Percentiles rank a stretch among this genome's conserved stretches.
Conservation (phyloP, 2,113 vertebrate species). For the Sardina pilchardus region DNA sequence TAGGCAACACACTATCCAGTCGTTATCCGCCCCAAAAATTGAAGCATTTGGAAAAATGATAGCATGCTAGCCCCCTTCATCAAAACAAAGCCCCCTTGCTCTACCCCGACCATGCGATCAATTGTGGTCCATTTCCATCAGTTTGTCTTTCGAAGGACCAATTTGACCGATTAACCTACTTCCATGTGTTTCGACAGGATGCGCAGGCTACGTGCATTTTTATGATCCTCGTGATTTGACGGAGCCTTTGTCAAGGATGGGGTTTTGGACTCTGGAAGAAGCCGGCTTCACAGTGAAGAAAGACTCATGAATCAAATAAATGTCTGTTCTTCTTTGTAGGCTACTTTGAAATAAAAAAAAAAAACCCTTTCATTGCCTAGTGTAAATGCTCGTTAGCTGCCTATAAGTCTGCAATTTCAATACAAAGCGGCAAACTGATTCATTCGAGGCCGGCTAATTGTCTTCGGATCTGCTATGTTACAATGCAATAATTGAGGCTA, state of each 20-base stretch:
- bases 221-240: neutral
- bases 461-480: neutral
- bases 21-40: neutral
- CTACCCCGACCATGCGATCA: neutral
- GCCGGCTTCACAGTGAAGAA: constrained; percentile 3
- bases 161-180: constrained; percentile 16
- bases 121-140: neutral
- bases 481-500: constrained; percentile 4
- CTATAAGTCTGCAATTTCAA: neutral
- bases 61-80: neutral
- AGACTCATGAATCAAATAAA: neutral
- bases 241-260: neutral
- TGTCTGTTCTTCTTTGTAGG: too few species aligned
- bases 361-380: too few species aligned
- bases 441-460: neutral
- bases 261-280: neutral
- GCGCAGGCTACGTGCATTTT: constrained; percentile 5
- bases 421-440: neutral
- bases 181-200: neutral
- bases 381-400: too few species aligned
- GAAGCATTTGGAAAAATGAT: neutral
- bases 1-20: neutral
- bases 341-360: too few species aligned
- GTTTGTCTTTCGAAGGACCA: neutral
- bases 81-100: constrained; percentile 13